These are phyloP conservation scores for Mesochorus sp. DNA, from an alignment of 2,888 invertebrate genomes.

Conservation along the genomic window DNA sequence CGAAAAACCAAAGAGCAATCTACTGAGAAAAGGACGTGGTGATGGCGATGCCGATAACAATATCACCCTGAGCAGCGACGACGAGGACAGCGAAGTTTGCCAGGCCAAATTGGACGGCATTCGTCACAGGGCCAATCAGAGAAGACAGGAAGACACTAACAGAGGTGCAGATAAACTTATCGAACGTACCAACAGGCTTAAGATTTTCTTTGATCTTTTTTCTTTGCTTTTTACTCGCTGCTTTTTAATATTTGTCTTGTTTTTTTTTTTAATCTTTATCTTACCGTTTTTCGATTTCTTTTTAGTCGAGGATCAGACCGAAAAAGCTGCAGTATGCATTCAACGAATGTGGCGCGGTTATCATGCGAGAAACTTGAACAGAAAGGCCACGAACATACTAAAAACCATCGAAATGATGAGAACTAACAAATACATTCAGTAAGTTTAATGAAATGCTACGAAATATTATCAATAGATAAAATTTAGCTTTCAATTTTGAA, in stretches of 20 bases:
- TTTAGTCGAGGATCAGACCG: constrained; percentile 75
- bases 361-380: constrained; percentile 88
- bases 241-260: background rate
- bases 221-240: background rate
- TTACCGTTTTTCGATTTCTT: constrained; percentile 43
- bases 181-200: background rate
- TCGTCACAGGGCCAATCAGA: constrained; percentile 85
- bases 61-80: constrained; percentile 76
- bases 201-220: background rate
- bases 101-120: constrained; percentile 87
- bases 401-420: constrained; percentile 90
- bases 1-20: constrained; percentile 68
- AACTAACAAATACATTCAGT: constrained; percentile 93
- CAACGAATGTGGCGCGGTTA: constrained; percentile 95
- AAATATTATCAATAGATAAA: no score
- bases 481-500: no score
- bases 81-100: constrained; percentile 87
- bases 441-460: constrained; percentile 80
- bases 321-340: constrained; percentile 88
- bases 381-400: constrained; percentile 85
- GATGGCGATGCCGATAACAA: constrained; percentile 68
- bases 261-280: background rate
- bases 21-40: constrained; percentile 54
- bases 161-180: constrained; percentile 68
- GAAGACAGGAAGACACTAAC: constrained; percentile 77